Conservation (phyloP, 2,113 vertebrate genomes). For the Rhinopomastus cyanomelas region DNA sequence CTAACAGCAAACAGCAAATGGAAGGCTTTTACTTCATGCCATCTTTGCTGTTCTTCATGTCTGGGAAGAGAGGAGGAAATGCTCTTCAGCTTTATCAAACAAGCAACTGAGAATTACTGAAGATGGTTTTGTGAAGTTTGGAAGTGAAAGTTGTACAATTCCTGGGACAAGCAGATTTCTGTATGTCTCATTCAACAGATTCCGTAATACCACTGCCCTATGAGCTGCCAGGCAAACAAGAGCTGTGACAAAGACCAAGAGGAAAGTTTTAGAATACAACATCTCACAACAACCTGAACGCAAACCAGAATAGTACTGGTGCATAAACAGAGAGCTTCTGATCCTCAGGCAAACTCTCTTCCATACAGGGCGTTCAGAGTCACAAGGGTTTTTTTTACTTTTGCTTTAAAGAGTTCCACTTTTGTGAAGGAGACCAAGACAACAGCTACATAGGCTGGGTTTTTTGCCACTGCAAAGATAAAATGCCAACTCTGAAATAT, state of each 20-base stretch:
- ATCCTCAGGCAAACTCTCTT: not conserved
- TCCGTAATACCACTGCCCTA: not conserved
- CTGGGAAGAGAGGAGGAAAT: not conserved
- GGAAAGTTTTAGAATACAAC: not conserved
- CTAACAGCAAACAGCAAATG: not conserved
- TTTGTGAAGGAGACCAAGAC: not conserved
- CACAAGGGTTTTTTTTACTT: too few species aligned
- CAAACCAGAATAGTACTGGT: not conserved
- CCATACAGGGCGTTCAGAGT: not conserved
- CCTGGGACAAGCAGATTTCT: not conserved
- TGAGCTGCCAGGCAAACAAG: not conserved
- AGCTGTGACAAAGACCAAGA: not conserved
- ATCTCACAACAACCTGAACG: not conserved
- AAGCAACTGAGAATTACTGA: not conserved
- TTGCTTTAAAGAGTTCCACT: not conserved
- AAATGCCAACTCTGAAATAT: not conserved
- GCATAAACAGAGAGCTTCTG: not conserved
- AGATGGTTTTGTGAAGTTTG: not conserved
- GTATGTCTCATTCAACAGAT: not conserved
- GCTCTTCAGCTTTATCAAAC: not conserved
- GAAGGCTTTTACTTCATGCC: not conserved
- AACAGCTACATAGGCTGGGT: accelerated
- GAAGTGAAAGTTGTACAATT: not conserved
- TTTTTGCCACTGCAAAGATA: not conserved
- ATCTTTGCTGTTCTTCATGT: not conserved